Base-by-base conservation (phyloP, 2,797 vertebrate species). In the Channallabes apus region DNA sequence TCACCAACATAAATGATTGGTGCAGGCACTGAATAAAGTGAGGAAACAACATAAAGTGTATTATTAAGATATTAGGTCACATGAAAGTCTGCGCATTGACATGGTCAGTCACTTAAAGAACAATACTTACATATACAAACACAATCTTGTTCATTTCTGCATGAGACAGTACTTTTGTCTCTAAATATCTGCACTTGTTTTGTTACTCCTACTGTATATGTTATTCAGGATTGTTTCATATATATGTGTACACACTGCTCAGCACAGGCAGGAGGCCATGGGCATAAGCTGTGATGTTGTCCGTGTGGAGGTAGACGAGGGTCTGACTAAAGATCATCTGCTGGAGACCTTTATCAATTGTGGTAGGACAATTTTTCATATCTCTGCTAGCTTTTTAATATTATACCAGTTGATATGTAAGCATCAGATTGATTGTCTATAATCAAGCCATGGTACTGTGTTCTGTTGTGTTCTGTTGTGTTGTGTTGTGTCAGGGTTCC, bases 271-370 rank as follows among this genome's bases (percentile, higher is more conserved):
- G 91, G 94, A 96, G 91, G 93, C 94, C 79, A 93, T 90, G 83
- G 97, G 97, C 73, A 94, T 94, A 86, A 77, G 82, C 24, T 99
- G 97, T 94, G 97, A 98, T 86, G 94, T 98, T 22, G 72, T 99
- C 88, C 94, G 92, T 92, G 95, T 98, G 71, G 94, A 97, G 91
- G 96, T 99, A 91, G 95, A 97, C 83, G 91, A 94, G 87, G 92
- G 90, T 88, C 96, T 98, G 91, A 96, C 95, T 90, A 98, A 96
- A 92, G 96, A 98, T 87, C 96, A 97, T 87, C 96, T 99, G 89
- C 93, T 97, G 90, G 96, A 98, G 87, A 91, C 96, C 51, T 98
- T 99, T 92, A 96, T 98, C 90, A 94, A 84, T 86, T 97, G 93
- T 15, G 97, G 98, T 99, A 95, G 95, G 73, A 75, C 14, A 20